Evolutionary conservation across 2,113 vertebrate genomes (phyloP).

Genomic region (Chaetura pelagica): DNA sequence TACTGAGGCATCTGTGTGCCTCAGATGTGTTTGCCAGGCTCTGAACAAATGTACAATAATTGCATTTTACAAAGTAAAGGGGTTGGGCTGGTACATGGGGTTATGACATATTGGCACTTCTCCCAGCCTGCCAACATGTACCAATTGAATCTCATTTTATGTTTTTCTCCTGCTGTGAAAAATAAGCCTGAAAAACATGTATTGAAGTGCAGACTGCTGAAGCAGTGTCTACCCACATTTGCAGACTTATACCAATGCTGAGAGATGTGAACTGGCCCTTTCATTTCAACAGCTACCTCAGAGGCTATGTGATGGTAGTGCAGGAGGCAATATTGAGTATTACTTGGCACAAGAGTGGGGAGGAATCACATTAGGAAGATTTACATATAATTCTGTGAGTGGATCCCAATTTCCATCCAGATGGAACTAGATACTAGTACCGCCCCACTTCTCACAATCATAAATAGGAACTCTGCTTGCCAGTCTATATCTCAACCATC

Average conservation of each 20-base stretch:
- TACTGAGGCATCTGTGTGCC: background rate
- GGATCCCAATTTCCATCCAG: background rate
- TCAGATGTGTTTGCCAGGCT: background rate
- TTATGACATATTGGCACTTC: background rate
- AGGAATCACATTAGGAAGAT: background rate
- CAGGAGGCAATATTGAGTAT: background rate
- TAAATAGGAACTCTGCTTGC: background rate
- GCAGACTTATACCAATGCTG: background rate
- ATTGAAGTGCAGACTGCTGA: background rate
- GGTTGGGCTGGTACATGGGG: background rate
- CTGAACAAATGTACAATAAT: background rate
- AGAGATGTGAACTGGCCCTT: background rate
- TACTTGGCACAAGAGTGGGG: background rate
- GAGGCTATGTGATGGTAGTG: background rate
- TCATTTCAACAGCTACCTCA: background rate
- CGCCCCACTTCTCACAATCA: background rate
- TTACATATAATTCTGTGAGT: background rate
- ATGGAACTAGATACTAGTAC: background rate
- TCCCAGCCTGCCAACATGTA: constrained; percentile 1
- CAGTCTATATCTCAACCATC: background rate
- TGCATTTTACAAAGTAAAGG: background rate
- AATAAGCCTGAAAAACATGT: constrained; percentile 15
- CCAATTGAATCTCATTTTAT: constrained; percentile 13
- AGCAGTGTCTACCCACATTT: background rate
- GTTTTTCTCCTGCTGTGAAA: constrained; percentile 1